Evolutionary conservation across 2,797 vertebrate genomes (phyloP).

Genomic region (Bradypodion pumilum): DNA sequence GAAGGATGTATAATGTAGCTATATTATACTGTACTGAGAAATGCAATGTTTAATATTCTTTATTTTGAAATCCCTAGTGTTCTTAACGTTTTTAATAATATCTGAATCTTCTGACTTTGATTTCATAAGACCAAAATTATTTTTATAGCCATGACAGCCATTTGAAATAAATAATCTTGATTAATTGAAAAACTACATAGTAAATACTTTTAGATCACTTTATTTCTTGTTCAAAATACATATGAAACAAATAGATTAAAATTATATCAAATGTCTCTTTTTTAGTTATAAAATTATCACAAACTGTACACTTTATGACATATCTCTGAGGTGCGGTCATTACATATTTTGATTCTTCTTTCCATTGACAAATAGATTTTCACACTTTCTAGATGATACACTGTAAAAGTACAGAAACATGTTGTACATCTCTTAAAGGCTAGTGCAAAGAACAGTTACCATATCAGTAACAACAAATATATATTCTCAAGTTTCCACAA

Average conservation of each 20-base stretch:
- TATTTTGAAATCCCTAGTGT: neutral
- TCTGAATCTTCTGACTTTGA: neutral
- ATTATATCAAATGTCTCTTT: constrained; percentile 87
- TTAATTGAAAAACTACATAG: constrained; percentile 46
- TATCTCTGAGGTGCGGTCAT: constrained; percentile 82
- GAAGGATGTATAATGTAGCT: neutral
- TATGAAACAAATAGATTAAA: constrained; percentile 91
- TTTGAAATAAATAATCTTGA: neutral
- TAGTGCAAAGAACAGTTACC: constrained; percentile 77
- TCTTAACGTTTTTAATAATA: neutral
- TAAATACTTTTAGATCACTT: constrained; percentile 71
- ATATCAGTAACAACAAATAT: constrained; percentile 75
- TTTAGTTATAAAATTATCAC: constrained; percentile 96
- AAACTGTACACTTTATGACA: constrained; percentile 94
- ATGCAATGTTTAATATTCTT: neutral
- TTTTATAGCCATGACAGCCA: neutral
- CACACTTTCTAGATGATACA: constrained; percentile 80
- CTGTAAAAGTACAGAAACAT: constrained; percentile 82
- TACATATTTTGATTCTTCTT: constrained; percentile 74
- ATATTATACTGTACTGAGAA: neutral
- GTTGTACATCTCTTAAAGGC: constrained; percentile 74
- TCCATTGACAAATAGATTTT: constrained; percentile 78
- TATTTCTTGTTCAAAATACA: constrained; percentile 92
- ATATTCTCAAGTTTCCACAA: constrained; percentile 76
- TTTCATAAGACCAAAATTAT: neutral